phyloP scores from a whole-genome alignment of 2,888 invertebrate species.

The Agrochola macilenta region DNA sequence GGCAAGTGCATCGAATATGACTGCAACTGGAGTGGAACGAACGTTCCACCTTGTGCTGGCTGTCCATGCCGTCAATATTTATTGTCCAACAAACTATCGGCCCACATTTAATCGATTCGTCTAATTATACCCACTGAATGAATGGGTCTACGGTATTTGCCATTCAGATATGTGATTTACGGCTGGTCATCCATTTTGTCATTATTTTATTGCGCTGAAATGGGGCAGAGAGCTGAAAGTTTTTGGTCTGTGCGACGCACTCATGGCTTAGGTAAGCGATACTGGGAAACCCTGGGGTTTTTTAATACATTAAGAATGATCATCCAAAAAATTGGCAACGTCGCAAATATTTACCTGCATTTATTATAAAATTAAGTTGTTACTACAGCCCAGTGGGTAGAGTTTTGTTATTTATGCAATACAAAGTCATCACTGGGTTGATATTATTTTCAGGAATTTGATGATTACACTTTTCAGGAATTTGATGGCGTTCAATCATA shows the following conservation, averaged over 20 bases:
- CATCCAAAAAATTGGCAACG: too few relatives aligned
- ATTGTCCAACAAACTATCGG: constrained; percentile 64
- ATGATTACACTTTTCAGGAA: not conserved
- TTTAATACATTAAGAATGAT: not conserved
- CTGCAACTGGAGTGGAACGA: constrained; percentile 77
- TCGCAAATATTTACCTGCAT: too few relatives aligned
- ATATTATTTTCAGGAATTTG: not conserved
- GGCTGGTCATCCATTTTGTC: constrained; percentile 23
- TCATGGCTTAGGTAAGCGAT: not conserved
- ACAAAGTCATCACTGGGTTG: too few relatives aligned
- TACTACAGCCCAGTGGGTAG: too few relatives aligned
- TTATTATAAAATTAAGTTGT: too few relatives aligned
- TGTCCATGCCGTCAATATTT: constrained; percentile 71
- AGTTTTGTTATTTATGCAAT: too few relatives aligned
- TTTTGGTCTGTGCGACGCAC: not conserved
- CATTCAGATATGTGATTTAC: constrained; percentile 54
- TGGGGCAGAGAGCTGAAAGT: not conserved
- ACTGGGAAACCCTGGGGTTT: not conserved
- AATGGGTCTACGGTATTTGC: constrained; percentile 57
- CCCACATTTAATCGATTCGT: constrained; percentile 55
- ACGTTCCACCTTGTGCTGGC: constrained; percentile 68
- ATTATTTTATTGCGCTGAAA: constrained; percentile 26
- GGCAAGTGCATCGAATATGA: constrained; percentile 73
- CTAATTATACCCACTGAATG: constrained; percentile 60
- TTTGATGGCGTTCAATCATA: not conserved